Evolutionary conservation across 2,113 vertebrate genomes (phyloP).

Genomic region (Ariopsis seemanni): DNA sequence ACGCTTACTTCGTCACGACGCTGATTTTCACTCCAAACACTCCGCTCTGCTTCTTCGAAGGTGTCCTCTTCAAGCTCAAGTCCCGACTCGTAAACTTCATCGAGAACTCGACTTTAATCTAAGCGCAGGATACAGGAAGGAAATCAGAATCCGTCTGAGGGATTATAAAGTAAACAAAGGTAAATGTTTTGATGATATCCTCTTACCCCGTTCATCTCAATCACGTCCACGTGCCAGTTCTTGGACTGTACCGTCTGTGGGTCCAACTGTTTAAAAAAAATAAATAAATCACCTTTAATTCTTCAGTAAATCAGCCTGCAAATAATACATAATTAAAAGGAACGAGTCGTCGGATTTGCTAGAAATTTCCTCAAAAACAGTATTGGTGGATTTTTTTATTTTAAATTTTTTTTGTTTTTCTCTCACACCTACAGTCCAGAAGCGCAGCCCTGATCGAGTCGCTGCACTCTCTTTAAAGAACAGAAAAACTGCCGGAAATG

Average conservation of each 20-base stretch:
- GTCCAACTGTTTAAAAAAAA: constrained; percentile 82
- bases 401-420: not conserved
- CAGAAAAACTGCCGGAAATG: not conserved
- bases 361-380: no score
- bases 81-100: constrained; percentile 99
- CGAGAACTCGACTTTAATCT: constrained; percentile 99
- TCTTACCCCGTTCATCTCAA: constrained; percentile 98
- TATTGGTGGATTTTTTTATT: no score
- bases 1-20: constrained; percentile 91
- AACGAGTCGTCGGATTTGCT: no score
- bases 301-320: not conserved
- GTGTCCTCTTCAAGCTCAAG: constrained; percentile 95
- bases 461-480: not conserved
- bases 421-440: not conserved
- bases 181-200: not conserved
- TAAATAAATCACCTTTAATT: not conserved
- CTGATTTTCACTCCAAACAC: constrained; percentile 99
- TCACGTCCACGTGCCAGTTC: constrained; percentile 97
- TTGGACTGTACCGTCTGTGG: constrained; percentile 94
- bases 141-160: not conserved
- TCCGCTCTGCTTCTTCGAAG: constrained; percentile 95
- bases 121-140: constrained; percentile 13
- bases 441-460: not conserved
- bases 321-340: not conserved
- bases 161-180: not conserved